phyloP scores from a whole-genome alignment of 1,140 invertebrate genomes.

The Drosophila lacertosa region DNA sequence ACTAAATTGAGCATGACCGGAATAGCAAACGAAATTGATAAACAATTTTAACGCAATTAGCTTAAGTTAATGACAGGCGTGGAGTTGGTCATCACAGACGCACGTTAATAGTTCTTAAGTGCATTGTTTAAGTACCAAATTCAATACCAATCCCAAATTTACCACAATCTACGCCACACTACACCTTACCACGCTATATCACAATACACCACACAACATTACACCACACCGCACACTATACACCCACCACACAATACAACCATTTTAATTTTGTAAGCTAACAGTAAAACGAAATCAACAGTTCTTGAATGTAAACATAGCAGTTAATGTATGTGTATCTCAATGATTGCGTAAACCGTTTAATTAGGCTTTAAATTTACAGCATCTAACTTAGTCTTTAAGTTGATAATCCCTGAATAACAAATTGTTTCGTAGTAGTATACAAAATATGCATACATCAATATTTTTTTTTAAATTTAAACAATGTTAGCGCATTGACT shows the following conservation, averaged over 20 bases:
- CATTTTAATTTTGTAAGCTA: slow-evolving; percentile 1
- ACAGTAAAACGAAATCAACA: not conserved
- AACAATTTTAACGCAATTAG: slow-evolving; percentile 5
- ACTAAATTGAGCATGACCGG: slow-evolving; percentile 1
- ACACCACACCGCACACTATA: not conserved
- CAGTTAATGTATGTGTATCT: slow-evolving; percentile 6
- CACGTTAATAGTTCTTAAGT: slow-evolving; percentile 11
- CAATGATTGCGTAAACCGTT: slow-evolving; percentile 7
- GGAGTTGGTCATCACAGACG: not conserved
- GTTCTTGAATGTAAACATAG: slow-evolving; percentile 12
- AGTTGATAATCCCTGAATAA: slow-evolving; percentile 1
- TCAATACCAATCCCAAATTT: not conserved
- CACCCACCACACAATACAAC: not conserved
- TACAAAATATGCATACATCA: not conserved
- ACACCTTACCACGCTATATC: too few species aligned
- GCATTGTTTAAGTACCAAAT: slow-evolving; percentile 1
- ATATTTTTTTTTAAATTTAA: not conserved
- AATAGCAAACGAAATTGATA: slow-evolving; percentile 10
- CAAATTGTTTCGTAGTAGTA: slow-evolving; percentile 1
- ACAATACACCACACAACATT: not conserved
- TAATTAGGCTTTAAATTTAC: slow-evolving; percentile 5
- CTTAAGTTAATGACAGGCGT: not conserved
- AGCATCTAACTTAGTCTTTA: not conserved
- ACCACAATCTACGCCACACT: too few species aligned
- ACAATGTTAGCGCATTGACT: not conserved